Base-by-base conservation (phyloP, 1,140 invertebrate species). In the Alviniconcha marisindica region DNA sequence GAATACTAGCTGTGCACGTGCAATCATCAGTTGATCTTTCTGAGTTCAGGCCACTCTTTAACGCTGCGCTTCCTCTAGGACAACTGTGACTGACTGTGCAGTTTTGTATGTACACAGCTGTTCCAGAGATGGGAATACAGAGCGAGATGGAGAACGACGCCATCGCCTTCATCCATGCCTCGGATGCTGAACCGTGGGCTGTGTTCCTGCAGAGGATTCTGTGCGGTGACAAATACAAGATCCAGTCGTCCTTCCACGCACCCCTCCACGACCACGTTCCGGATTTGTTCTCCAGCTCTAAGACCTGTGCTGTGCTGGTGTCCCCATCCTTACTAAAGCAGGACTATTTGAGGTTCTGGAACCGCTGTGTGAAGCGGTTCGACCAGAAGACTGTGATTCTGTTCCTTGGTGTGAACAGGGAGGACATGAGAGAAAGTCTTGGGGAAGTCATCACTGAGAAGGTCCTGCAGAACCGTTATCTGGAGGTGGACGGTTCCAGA, bases 271-370 rank as follows among this genome's bases (percentile, higher is more conserved):
- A 44, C 12, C 7, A 40, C 42, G 24, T 56, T 60, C 38, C 56
- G 1, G n/a, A 42, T 5, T 33, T 80, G 56, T 28, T 80, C 10
- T n/a, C 60, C 28, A 69, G 7, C 18, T 18, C 36, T 18, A 33
- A 44, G n/a, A 80, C 78, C 5, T 80, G 78, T 44, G 78, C 38
- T 42, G 78, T 80, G 24, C 78, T 80, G 14, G 78, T 80, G 36
- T 80, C 78, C 1, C 78, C 78, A 21, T 28, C 7, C 18, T 18
- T 80, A 38, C 40, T 80, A 28, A 60, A 80, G 7, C 21, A 28
- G n/a, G 56, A 80, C 0, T 28, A 66, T 40, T 42, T 38, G 0
- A n/a, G n/a, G 33, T 80, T 80, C 28, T 80, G 78, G 78, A 40
- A 38, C 24, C 54, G 36, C 2, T 82, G 71, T 33, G n/a, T 33